Evolutionary conservation across 2,797 vertebrate genomes (phyloP).

Genomic region (Ceryle rudis): DNA sequence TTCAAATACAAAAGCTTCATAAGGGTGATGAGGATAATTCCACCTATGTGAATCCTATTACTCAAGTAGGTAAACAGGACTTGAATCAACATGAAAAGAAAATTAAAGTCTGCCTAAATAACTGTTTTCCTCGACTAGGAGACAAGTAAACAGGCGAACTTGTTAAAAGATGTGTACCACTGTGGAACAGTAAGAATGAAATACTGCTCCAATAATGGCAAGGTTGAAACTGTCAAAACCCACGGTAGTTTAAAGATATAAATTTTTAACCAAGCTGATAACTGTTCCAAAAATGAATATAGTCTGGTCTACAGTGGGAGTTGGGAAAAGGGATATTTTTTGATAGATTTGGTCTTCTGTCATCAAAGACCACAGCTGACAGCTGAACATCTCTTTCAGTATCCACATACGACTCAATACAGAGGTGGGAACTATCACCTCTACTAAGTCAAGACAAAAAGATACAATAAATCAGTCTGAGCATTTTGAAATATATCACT

Average conservation of each 20-base stretch:
- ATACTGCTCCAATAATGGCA: not conserved
- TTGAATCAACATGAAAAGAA: not conserved
- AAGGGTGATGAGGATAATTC: not conserved
- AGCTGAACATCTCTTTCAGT: not conserved
- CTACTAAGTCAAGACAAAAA: not conserved
- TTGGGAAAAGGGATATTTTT: not conserved
- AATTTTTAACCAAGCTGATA: slow-evolving; percentile 15
- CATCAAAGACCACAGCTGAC: not conserved
- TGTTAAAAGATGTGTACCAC: not conserved
- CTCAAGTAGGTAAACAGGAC: not conserved
- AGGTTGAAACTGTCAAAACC: not conserved
- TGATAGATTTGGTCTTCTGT: not conserved
- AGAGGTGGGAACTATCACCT: not conserved
- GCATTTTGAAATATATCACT: not conserved
- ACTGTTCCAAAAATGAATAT: not conserved
- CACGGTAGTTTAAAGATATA: not conserved
- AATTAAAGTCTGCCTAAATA: not conserved
- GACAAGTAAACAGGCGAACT: not conserved
- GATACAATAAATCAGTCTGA: not conserved
- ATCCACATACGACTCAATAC: not conserved
- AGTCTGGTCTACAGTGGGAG: not conserved
- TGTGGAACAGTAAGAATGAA: slow-evolving; percentile 1
- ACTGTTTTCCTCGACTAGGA: not conserved
- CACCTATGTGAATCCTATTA: not conserved
- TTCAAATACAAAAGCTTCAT: not conserved